Evolutionary conservation across 2,888 invertebrate species (phyloP).

Genomic region (Nezara viridula): DNA sequence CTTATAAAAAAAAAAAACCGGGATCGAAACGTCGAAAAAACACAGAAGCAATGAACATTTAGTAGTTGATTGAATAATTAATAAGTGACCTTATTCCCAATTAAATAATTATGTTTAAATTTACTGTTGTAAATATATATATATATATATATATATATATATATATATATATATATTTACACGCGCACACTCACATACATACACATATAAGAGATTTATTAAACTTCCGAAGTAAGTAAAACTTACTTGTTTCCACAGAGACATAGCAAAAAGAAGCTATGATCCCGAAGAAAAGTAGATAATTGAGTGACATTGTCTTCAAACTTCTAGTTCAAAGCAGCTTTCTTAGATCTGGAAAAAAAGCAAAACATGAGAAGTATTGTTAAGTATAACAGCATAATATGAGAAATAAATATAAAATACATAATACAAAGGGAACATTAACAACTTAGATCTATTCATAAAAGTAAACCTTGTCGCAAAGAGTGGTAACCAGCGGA

Average conservation of each 20-base stretch:
- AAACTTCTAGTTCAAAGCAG: neutral
- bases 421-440: too few species aligned
- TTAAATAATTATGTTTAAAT: too few species aligned
- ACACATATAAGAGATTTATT: too few species aligned
- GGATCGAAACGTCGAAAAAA: too few species aligned
- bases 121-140: too few species aligned
- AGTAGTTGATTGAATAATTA: too few species aligned
- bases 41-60: too few species aligned
- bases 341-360: neutral
- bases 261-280: slow-evolving; percentile 2
- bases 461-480: neutral
- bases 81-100: too few species aligned
- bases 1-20: too few species aligned
- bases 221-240: neutral
- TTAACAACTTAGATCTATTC: neutral
- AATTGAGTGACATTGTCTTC: neutral
- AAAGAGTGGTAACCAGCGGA: neutral
- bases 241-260: slow-evolving; percentile 14
- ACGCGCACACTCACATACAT: too few species aligned
- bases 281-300: neutral
- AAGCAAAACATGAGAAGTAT: neutral
- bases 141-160: too few species aligned
- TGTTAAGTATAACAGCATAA: neutral
- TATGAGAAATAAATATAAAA: neutral
- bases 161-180: too few species aligned